A percentile compares a stretch with the other conserved stretches of the same genome.
phyloP scores from a whole-genome alignment of 1,140 invertebrate species.

The Reticulitermes speratus region DNA sequence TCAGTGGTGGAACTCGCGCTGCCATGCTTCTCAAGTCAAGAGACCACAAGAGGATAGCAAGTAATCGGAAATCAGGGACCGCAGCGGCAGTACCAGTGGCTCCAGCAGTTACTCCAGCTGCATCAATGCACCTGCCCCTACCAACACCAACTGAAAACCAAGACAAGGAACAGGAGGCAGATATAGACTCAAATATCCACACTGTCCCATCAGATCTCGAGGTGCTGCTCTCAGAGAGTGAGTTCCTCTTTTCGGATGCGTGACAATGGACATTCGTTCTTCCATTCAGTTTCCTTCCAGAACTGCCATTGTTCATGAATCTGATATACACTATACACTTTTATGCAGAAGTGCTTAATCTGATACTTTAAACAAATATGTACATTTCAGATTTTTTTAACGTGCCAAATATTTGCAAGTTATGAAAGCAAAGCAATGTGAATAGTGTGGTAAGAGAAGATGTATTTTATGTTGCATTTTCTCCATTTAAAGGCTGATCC shows the following conservation, averaged over 20 bases:
- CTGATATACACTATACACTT: background rate
- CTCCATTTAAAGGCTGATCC: background rate
- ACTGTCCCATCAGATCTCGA: constrained; percentile 64
- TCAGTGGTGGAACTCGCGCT: constrained; percentile 38
- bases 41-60: constrained; percentile 30
- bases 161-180: background rate
- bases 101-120: background rate
- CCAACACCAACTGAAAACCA: background rate
- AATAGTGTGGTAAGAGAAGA: background rate
- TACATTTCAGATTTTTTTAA: background rate
- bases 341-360: background rate
- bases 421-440: background rate
- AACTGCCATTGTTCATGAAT: background rate
- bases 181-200: constrained; percentile 56
- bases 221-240: constrained; percentile 60
- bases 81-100: constrained; percentile 19
- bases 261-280: constrained; percentile 43
- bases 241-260: constrained; percentile 59
- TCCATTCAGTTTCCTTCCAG: constrained; percentile 9
- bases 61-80: constrained; percentile 15
- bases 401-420: constrained; percentile 2
- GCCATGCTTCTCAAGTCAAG: constrained; percentile 39
- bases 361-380: background rate
- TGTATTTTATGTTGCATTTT: background rate
- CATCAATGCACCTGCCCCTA: background rate